These are phyloP conservation scores for Leptinotarsa rubiginosa DNA, from an alignment of 2,888 invertebrate species.

Conservation along the genomic window DNA sequence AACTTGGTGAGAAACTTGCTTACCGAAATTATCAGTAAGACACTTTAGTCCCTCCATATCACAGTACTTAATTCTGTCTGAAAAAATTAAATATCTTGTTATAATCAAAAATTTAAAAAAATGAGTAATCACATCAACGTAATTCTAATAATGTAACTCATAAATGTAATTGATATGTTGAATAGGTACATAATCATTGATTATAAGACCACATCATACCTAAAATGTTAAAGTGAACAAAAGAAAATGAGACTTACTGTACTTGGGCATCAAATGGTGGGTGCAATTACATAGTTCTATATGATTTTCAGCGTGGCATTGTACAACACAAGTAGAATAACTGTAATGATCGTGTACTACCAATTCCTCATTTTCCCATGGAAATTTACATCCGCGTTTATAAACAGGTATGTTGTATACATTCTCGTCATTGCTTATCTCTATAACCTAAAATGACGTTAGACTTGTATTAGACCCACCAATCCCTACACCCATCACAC, in stretches of 20 bases:
- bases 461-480: neutral
- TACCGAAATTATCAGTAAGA: constrained; percentile 67
- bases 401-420: constrained; percentile 67
- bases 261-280: constrained; percentile 72
- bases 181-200: no score
- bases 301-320: constrained; percentile 71
- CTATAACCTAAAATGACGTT: constrained; percentile 67
- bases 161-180: no score
- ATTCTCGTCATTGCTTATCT: constrained; percentile 72
- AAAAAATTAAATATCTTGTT: constrained; percentile 47
- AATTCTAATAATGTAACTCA: no score
- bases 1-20: constrained; percentile 26
- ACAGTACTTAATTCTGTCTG: constrained; percentile 68
- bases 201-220: no score
- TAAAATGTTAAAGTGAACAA: neutral
- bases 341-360: constrained; percentile 70
- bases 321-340: constrained; percentile 72
- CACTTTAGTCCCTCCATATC: constrained; percentile 70
- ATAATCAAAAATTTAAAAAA: neutral
- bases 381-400: constrained; percentile 71
- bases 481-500: no score
- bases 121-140: no score
- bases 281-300: constrained; percentile 72
- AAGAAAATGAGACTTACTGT: constrained; percentile 64
- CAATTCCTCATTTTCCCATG: constrained; percentile 66